phyloP scores from a whole-genome alignment of 2,888 invertebrate genomes.

The Neoaliturus tenellus region DNA sequence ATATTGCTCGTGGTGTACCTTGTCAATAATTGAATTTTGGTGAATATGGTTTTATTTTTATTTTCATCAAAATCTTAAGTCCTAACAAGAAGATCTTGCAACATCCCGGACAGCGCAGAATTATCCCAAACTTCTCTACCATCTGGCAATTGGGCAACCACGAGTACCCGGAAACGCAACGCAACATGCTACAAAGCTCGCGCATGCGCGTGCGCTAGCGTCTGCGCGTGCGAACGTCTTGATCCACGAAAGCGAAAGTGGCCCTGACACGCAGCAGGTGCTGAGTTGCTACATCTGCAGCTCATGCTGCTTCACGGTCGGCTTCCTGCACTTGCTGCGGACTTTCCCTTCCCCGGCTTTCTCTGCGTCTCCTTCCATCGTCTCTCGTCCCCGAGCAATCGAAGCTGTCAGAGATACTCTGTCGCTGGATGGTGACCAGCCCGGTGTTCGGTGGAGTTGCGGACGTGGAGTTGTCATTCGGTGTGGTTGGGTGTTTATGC shows the following conservation, averaged over 20 bases:
- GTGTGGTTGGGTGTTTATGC: no score
- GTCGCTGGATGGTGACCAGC: not conserved
- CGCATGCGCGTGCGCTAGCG: not conserved
- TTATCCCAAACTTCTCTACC: not conserved
- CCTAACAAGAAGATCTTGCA: not conserved
- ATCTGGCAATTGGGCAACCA: conserved; percentile 1
- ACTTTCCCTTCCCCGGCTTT: conserved; percentile 6
- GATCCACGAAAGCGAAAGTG: conserved; percentile 33
- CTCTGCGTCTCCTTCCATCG: not conserved
- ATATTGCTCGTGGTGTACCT: no score
- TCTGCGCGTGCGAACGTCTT: not conserved
- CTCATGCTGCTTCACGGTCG: conserved; percentile 26
- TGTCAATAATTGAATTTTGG: no score
- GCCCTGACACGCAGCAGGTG: conserved; percentile 30
- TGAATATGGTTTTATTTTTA: no score
- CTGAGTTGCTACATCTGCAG: conserved; percentile 28
- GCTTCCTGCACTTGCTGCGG: not conserved
- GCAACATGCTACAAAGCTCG: conserved; percentile 16
- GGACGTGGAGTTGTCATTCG: not conserved
- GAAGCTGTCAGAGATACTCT: no score
- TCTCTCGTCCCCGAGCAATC: no score
- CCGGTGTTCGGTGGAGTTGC: not conserved
- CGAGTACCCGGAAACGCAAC: not conserved
- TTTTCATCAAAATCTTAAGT: no score
- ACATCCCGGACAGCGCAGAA: not conserved